A percentile compares a stretch with the other conserved stretches of the same genome.
These are phyloP conservation scores for Acestrorhynchus altus DNA, from an alignment of 2,797 vertebrate genomes.

Conservation along the genomic window DNA sequence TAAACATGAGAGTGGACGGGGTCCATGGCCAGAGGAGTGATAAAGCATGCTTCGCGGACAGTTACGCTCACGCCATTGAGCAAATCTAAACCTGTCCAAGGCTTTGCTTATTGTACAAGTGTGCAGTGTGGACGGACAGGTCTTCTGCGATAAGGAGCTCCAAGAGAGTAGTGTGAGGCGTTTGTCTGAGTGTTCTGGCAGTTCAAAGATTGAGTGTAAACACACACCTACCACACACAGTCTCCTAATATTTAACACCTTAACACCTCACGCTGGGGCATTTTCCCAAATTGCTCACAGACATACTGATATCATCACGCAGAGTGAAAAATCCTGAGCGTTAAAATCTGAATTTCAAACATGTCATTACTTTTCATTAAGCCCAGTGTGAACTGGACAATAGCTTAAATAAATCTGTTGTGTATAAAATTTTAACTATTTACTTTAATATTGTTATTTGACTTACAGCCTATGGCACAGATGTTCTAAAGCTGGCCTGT, in stretches of 20 bases:
- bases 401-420: no score
- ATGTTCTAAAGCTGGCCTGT: no score
- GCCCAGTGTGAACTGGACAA: not conserved
- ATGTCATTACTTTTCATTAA: not conserved
- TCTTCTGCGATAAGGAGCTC: conserved; percentile 20
- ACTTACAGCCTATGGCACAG: no score
- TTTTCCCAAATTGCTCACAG: not conserved
- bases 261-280: conserved; percentile 18
- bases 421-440: no score
- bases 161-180: not conserved
- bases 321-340: not conserved
- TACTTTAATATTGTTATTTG: no score
- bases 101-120: conserved; percentile 64
- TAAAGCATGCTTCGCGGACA: conserved; percentile 45
- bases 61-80: conserved; percentile 14
- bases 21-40: conserved; percentile 30
- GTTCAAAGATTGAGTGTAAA: conserved; percentile 44
- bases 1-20: conserved; percentile 33
- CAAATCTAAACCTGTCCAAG: conserved; percentile 53
- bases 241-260: conserved; percentile 45
- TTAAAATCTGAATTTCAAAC: not conserved
- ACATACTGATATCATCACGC: not conserved
- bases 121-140: conserved; percentile 64
- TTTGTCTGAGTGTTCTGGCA: conserved; percentile 29
- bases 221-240: conserved; percentile 53